These are phyloP conservation scores for Matsumyia berberina DNA, from an alignment of 2,888 invertebrate genomes.

Conservation along the genomic window DNA sequence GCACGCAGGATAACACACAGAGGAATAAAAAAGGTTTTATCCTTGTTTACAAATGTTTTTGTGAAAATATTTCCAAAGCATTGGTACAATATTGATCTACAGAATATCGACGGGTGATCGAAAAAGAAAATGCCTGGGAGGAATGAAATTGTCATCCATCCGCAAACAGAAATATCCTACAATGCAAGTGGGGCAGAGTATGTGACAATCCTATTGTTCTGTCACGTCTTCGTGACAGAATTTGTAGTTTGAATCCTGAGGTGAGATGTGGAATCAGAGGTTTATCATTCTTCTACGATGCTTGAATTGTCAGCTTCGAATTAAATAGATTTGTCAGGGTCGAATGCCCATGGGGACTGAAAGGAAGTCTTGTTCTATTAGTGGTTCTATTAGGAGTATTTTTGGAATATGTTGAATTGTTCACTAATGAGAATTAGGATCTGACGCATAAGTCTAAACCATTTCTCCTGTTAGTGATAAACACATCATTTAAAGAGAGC, in stretches of 20 bases:
- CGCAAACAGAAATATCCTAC: conserved; percentile 27
- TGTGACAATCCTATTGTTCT: conserved; percentile 45
- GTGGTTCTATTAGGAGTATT: conserved; percentile 9
- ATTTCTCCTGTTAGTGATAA: too few species aligned
- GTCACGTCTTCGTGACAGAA: conserved; percentile 11
- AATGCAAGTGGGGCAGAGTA: conserved; percentile 13
- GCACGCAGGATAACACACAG: conserved; percentile 11
- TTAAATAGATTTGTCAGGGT: conserved; percentile 50
- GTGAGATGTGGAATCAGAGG: conserved; percentile 40
- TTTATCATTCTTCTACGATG: conserved; percentile 53
- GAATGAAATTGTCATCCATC: conserved; percentile 67
- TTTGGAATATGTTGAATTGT: conserved; percentile 7
- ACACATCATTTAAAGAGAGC: too few species aligned
- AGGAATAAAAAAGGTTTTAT: conserved; percentile 63
- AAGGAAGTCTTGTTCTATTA: conserved; percentile 14
- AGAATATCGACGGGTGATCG: conserved; percentile 69
- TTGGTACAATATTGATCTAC: conserved; percentile 71
- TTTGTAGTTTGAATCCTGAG: conserved; percentile 24
- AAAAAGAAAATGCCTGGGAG: conserved; percentile 39
- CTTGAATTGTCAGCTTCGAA: conserved; percentile 47
- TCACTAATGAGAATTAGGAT: neutral
- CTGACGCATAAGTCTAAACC: too few species aligned
- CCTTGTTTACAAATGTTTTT: conserved; percentile 76
- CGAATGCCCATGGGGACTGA: conserved; percentile 48
- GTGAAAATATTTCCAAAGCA: conserved; percentile 73